Base-by-base conservation (phyloP, 2,113 vertebrate genomes). In the Pterocles orientalis region DNA sequence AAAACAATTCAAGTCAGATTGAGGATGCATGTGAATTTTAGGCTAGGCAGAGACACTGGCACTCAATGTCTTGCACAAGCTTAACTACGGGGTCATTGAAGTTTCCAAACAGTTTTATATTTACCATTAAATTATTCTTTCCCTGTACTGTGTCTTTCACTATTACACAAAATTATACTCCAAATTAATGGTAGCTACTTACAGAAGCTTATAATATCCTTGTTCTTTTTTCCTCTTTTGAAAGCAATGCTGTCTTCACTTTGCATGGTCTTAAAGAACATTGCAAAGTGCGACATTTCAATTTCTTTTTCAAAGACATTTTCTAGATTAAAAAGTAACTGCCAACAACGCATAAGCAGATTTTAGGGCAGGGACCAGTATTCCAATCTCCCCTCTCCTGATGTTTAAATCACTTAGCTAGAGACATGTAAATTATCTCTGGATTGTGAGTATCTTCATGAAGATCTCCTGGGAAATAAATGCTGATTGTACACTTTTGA, bases 251-350 rank as follows among this genome's bases (percentile, higher is more conserved):
- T 31, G 25, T 25, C 65, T 64, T 78, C 61, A 4, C 43, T 94
- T 78, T 28, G 82, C 90, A 57, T 70, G 29, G 6, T 61, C 85
- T 65, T 45, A 18, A 43, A 65, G 82, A 41, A 6, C 33, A 5
- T 53, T n/a, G n/a, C 75, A 4, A 41, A 6, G 41, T 33, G 60
- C 60, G 39, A 39, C 76, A n/a, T 68, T 88, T 84, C 72, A 14
- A 86, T 93, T 92, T 78, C 86, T 84, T 92, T 96, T 95, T 97
- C 94, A 96, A 94, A 96, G 95, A 33, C 58, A 58, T 83, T 90
- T 93, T 66, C 71, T 53, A 84, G 94, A 92, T 86, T 73, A 86
- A 94, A 90, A 84, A 86, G 72, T 16, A 12, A 71, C 83, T 36
- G 56, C 61, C 70, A 34, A 15, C 14, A 25, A 26, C 10, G 56